These are phyloP conservation scores for Oenanthe melanoleuca DNA, from an alignment of 2,113 vertebrate genomes.

Conservation along the genomic window DNA sequence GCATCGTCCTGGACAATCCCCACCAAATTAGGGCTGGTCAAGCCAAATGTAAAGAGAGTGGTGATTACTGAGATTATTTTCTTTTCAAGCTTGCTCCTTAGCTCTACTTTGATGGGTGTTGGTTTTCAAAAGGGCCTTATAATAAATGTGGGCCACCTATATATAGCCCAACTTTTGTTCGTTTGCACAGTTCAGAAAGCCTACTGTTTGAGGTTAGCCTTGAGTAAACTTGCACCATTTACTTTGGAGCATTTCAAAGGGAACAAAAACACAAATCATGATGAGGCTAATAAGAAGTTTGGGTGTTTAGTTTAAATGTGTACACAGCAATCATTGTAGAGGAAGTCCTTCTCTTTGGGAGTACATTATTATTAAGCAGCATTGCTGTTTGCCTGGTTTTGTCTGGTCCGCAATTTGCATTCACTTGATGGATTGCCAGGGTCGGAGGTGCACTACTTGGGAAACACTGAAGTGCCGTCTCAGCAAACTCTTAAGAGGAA, in stretches of 20 bases:
- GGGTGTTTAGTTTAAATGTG: constrained; percentile 77
- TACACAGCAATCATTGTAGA: constrained; percentile 78
- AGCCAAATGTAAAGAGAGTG: not conserved
- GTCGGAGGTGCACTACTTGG: constrained; percentile 82
- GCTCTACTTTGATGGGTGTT: constrained; percentile 56
- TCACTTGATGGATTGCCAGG: constrained; percentile 83
- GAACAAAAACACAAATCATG: constrained; percentile 73
- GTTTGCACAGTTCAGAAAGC: constrained; percentile 54
- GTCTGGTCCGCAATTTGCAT: constrained; percentile 81
- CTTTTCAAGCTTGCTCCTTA: constrained; percentile 38
- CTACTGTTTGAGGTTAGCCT: constrained; percentile 76
- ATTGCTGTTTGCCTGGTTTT: constrained; percentile 85
- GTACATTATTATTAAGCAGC: constrained; percentile 77
- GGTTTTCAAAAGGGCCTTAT: constrained; percentile 61
- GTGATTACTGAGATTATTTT: constrained; percentile 54
- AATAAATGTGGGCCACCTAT: constrained; percentile 37
- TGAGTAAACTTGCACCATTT: constrained; percentile 76
- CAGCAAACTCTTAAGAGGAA: constrained; percentile 81
- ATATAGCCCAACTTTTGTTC: constrained; percentile 50
- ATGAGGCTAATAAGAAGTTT: constrained; percentile 74
- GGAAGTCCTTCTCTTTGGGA: constrained; percentile 72
- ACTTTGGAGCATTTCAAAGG: constrained; percentile 78
- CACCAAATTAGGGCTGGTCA: not conserved
- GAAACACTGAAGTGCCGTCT: constrained; percentile 83
- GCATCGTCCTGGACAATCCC: not conserved